A percentile compares a stretch with the other conserved stretches of the same genome.
phyloP scores from a whole-genome alignment of 2,113 vertebrate species.

The Heterotilapia buettikoferi region DNA sequence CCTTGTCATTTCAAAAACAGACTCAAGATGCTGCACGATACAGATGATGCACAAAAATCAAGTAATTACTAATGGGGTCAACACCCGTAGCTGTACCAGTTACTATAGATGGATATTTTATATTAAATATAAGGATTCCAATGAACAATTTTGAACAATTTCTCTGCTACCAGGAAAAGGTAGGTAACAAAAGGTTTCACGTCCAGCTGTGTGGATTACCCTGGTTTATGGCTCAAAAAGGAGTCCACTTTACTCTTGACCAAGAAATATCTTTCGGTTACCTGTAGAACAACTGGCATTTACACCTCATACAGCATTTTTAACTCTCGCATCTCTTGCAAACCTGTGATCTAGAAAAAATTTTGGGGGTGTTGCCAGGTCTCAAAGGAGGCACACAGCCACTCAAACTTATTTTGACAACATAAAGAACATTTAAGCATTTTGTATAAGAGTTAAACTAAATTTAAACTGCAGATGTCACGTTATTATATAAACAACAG shows the following conservation, averaged over 20 bases:
- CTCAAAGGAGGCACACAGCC: background rate
- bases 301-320: background rate
- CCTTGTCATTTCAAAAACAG: background rate
- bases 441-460: background rate
- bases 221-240: background rate
- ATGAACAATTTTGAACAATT: background rate
- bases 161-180: background rate
- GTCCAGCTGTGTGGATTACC: background rate
- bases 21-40: background rate
- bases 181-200: background rate
- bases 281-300: background rate
- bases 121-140: background rate
- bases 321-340: background rate
- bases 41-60: background rate
- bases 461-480: background rate
- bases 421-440: background rate
- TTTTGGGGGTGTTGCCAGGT: background rate
- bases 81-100: background rate
- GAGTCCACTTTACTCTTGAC: background rate
- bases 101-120: background rate
- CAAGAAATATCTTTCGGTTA: background rate
- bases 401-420: background rate
- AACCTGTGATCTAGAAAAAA: background rate
- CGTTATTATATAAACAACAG: background rate
- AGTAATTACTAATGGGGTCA: background rate